Base-by-base conservation (phyloP, 2,888 invertebrate species). In the Lutraria lutraria region DNA sequence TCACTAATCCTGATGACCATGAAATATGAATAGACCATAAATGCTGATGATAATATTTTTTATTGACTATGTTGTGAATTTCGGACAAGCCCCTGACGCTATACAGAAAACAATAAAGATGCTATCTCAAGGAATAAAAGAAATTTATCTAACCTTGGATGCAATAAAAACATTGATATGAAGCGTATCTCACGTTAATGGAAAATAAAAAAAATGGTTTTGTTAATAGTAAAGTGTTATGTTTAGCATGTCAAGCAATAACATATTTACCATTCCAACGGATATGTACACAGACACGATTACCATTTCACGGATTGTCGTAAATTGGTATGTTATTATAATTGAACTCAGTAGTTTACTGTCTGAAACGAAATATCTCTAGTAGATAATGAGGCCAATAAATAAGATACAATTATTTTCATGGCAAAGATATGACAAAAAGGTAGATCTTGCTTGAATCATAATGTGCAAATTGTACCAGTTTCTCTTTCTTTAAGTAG, bases 91-190 rank as follows among this genome's bases (percentile, higher is more conserved):
- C 25, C 4, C 25, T 68, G 63, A 68, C 25, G 25, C 25, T 68
- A 25, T 25, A 25, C 63, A 68, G 63, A 68, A 12, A 68, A 68
- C 63, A 68, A 68, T 68, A 68, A 68, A 68, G 25, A 0, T n/a
- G 25, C 63, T 68, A 68, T 68, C 63, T 68, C 0, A 68, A 25
- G 25, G n/a, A n/a, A 25, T 68, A 68, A 68, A 68, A 68, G n/a
- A 68, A 68, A 68, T 68, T 68, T 68, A 68, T 68, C 63, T 68
- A 68, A 25, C 21, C 25, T 25, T 13, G 12, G 25, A 25, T 25
- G 63, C 25, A 68, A 68, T 68, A 68, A 68, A n/a, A 68, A 25
- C 25, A 12, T 68, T 68, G 63, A 68, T 68, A 68, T 68, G 63
- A 25, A 68, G 25, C n/a, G 25, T 12, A 25, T 12, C 63, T 68